Evolutionary conservation across 2,888 invertebrate genomes (phyloP).

Genomic region (Terebella lapidaria): DNA sequence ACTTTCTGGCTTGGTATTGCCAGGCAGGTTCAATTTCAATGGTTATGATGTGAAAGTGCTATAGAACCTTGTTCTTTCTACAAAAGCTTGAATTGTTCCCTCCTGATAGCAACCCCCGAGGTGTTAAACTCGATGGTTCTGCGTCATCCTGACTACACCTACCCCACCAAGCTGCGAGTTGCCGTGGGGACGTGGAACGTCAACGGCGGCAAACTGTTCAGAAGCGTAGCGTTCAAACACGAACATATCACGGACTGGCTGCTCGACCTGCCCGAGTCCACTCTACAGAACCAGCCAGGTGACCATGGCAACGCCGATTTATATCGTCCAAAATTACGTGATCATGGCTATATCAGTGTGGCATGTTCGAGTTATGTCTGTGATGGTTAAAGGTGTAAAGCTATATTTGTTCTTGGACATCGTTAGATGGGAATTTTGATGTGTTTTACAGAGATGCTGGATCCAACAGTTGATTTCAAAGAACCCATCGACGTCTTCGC

Average conservation of each 20-base stretch:
- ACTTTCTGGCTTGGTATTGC: too few species aligned
- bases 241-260: slow-evolving; percentile 59
- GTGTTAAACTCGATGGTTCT: slow-evolving; percentile 15
- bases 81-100: too few species aligned
- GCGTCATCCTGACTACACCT: slow-evolving; percentile 38
- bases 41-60: too few species aligned
- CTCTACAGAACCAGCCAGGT: slow-evolving; percentile 38
- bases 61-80: too few species aligned
- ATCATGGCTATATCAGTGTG: too few species aligned
- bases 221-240: slow-evolving; percentile 85
- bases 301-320: neutral
- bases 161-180: slow-evolving; percentile 60
- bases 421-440: neutral
- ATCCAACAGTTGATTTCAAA: slow-evolving; percentile 18
- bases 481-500: slow-evolving; percentile 86
- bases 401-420: neutral
- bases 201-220: slow-evolving; percentile 97
- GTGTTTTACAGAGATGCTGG: slow-evolving; percentile 13
- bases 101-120: slow-evolving; percentile 15
- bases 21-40: too few species aligned
- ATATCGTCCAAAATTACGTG: neutral
- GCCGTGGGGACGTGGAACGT: slow-evolving; percentile 97
- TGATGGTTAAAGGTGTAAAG: neutral
- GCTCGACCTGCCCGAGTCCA: slow-evolving; percentile 69
- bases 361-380: too few species aligned